phyloP scores from a whole-genome alignment of 2,888 invertebrate genomes.

The Polyploca ridens region DNA sequence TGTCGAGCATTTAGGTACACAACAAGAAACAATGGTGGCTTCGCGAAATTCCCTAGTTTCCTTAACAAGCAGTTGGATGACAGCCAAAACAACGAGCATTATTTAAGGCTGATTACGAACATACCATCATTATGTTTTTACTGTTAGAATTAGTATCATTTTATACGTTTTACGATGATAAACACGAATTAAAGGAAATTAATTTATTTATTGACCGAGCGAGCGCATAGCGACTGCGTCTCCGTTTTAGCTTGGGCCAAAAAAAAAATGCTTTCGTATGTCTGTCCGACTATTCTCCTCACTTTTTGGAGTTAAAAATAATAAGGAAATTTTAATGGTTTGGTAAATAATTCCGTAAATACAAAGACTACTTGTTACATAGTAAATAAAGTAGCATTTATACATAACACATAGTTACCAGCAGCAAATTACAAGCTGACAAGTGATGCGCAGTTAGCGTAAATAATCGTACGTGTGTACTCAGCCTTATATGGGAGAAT shows the following conservation, averaged over 20 bases:
- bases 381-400: not conserved
- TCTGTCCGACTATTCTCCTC: too few relatives aligned
- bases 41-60: constrained; percentile 68
- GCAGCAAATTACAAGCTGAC: constrained; percentile 9
- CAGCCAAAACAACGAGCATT: constrained; percentile 71
- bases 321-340: too few relatives aligned
- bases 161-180: too few relatives aligned
- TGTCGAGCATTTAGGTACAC: constrained; percentile 52
- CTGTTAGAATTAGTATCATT: constrained; percentile 16
- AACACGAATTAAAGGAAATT: too few relatives aligned
- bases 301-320: too few relatives aligned
- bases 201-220: too few relatives aligned
- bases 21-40: constrained; percentile 70
- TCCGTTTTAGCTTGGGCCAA: too few relatives aligned
- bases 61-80: constrained; percentile 79
- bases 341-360: too few relatives aligned
- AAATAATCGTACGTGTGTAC: constrained; percentile 22
- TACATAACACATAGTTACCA: constrained; percentile 10
- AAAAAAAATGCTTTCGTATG: too few relatives aligned
- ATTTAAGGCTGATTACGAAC: constrained; percentile 52
- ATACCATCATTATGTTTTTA: constrained; percentile 26
- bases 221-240: too few relatives aligned
- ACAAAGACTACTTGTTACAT: not conserved
- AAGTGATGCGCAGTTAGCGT: constrained; percentile 7
- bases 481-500: constrained; percentile 37